Evolutionary conservation across 64 coral and sea anemone genomes (phyloP), one percentile per base, ranked within the genome.

Genomic region (Acropora tenuis): DNA sequence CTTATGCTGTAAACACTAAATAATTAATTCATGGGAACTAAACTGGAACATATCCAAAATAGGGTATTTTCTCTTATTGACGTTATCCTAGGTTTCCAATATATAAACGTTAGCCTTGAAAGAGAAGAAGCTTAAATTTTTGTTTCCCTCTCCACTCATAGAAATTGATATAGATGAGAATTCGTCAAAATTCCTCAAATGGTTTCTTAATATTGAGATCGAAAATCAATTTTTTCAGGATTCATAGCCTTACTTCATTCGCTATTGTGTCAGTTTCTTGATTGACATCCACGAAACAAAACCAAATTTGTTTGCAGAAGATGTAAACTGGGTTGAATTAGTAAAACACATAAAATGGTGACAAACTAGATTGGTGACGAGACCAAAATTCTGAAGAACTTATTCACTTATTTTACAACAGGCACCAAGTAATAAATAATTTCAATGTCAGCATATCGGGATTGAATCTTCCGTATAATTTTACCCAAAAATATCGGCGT

Each of bases 1-100:
- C 75, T 84, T 48, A 43, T 48, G 43, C 8, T 83, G 60, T 15
- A 84, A 84, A 71, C 58, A 84, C 43, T 84, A 84, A 84, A 84
- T 84, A 69, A 84, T 84, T 69, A 4, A 18, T 19, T 18, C 71
- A 13, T 10, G 13, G 8, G 0, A 61, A 45, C n/a, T 84, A 47
- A 78, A 3, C 48, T 84, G 82, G 82, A 68, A 72, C 61, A 71
- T 58, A 6, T 84, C 61, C 61, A 84, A 71, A 42, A n/a, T 5
- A 9, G 20, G 58, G 67, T 44, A 66, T 82, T 63, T 18, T 74
- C 30, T 48, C 0, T 10, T 55, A 55, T 1, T 76, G 45, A n/a
- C 15, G 45, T 77, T 11, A 44, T 43, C 74, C 41, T 44, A 2
- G 10, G 41, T 83, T 59, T 41, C 19, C 12, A 59, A 30, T 30